phyloP scores from a whole-genome alignment of 2,797 vertebrate genomes.

The Smutsia temminckii region DNA sequence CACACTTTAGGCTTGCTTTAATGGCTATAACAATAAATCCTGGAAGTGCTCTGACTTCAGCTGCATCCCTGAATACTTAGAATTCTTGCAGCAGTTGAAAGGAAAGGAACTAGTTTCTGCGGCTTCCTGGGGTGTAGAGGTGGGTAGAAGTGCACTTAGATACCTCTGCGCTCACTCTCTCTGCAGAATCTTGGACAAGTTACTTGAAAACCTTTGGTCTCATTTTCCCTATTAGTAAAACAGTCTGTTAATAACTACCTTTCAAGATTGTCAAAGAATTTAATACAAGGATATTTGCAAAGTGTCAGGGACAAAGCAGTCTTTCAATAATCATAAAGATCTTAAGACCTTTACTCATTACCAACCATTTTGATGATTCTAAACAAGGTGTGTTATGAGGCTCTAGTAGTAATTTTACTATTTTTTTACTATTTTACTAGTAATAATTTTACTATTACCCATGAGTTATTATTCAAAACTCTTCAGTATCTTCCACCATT shows the following conservation, averaged over 20 bases:
- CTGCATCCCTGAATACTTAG: neutral
- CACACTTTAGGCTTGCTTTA: neutral
- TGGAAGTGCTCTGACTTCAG: neutral
- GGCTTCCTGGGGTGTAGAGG: neutral
- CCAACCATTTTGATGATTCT: neutral
- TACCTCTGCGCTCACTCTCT: neutral
- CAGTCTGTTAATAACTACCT: neutral
- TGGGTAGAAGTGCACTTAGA: neutral
- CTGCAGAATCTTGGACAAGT: neutral
- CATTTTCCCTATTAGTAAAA: neutral
- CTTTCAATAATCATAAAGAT: neutral
- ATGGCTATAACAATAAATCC: neutral
- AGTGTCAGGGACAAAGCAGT: neutral
- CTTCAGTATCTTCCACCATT: neutral
- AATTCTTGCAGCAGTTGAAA: constrained; percentile 34
- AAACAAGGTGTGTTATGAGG: neutral
- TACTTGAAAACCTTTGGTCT: neutral
- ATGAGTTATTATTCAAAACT: neutral
- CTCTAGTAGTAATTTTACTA: neutral
- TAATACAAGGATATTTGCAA: neutral
- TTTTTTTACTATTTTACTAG: neutral
- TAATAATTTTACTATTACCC: neutral
- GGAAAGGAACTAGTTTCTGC: neutral
- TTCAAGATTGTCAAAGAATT: neutral
- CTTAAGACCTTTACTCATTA: neutral